Conservation (phyloP, 53 echinoderm and acorn worm species). For the Henricia sp. region DNA sequence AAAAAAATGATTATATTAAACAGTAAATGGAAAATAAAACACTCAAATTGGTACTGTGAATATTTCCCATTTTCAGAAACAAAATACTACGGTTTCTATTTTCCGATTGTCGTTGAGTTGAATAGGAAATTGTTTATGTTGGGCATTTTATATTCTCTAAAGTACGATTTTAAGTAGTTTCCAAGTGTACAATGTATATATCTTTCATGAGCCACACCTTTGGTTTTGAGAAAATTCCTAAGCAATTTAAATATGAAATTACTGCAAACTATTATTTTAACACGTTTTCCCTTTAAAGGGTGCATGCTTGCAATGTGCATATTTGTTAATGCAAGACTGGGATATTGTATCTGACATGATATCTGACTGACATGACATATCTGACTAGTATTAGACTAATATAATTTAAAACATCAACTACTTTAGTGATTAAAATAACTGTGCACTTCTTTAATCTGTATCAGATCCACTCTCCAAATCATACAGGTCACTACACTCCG, state of each 20-base stretch:
- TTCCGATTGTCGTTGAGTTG: not conserved
- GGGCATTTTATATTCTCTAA: not conserved
- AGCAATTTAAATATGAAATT: not conserved
- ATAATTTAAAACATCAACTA: not conserved
- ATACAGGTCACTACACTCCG: conserved; percentile 3
- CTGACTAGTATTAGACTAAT: not conserved
- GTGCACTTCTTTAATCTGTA: not conserved
- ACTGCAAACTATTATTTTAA: not conserved
- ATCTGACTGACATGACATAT: not conserved
- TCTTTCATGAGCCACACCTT: not conserved
- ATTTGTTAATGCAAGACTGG: not conserved
- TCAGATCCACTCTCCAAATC: conserved; percentile 8
- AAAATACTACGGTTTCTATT: not conserved
- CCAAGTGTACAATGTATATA: not conserved
- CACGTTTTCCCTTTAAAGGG: not conserved
- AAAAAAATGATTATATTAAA: not conserved
- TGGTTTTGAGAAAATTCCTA: not conserved
- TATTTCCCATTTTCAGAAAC: not conserved
- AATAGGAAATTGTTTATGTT: not conserved
- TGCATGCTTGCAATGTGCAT: not conserved
- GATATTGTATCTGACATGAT: not conserved
- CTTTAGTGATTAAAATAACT: no score
- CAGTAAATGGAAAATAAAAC: conserved; percentile 18
- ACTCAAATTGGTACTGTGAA: conserved; percentile 2
- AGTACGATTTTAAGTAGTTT: not conserved